Evolutionary conservation across 2,797 vertebrate genomes (phyloP), one percentile per base, ranked within the genome.

Genomic region (Aphelocoma californica): DNA sequence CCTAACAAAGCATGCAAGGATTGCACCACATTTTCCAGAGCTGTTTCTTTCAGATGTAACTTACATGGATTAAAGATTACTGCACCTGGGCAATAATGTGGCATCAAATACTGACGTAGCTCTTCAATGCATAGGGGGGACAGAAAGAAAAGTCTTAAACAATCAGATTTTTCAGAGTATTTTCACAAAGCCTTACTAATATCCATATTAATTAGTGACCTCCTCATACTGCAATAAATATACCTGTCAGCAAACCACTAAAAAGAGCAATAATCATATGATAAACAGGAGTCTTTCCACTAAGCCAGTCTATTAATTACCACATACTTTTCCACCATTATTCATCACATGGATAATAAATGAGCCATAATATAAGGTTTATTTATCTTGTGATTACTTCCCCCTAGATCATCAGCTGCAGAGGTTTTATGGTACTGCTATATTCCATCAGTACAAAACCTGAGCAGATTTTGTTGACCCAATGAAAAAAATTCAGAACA

Each of bases 201-300:
- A 75, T 44, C 47, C 80, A 34, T 81, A 88, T 47, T 81, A 92
- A 91, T 84, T 73, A 88, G 78, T 4, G 4, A 91, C 48, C 45
- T 93, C 25, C 31, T 85, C 60, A 61, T 65, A 80, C 60, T 80
- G 83, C 53, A 92, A 86, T 75, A 84, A 86, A 92, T 88, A 81
- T 3, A 88, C 53, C 81, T 93, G 67, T 60, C 74, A 79, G 42
- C 31, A 88, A 89, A 85, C 18, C 84, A 72, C 58, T 90, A 87
- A 81, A 81, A 88, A 90, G 56, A 88, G 60, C 31, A 74, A 80
- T 64, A 73, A 62, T 26, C 45, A 38, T 57, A 75, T 58, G 57
- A 95, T 80, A 90, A 96, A 90, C 77, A 92, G 74, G 36, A 89
- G 67, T 70, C 53, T 85, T 50, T 80, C 92, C 78, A 90, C 11